Evolutionary conservation across 2,888 invertebrate genomes (phyloP).

Genomic region (Drosophila eohydei): DNA sequence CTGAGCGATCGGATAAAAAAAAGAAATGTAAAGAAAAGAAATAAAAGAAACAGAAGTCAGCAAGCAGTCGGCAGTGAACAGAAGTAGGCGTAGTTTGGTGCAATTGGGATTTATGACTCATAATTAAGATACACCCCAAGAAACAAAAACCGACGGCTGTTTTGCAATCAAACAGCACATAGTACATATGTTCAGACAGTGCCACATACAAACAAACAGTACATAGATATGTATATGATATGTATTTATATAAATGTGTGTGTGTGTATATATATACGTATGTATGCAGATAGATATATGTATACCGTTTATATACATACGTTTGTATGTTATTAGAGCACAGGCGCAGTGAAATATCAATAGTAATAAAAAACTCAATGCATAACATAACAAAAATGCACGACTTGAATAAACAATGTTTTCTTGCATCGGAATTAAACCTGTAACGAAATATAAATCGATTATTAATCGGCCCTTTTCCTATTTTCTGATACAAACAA

Average conservation of each 20-base stretch:
- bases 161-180: conserved; percentile 58
- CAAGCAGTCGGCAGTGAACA: conserved; percentile 18
- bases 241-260: conserved; percentile 27
- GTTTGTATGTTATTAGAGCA: conserved; percentile 57
- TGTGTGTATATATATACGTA: neutral
- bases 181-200: conserved; percentile 41
- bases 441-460: conserved; percentile 41
- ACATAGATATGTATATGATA: conserved; percentile 28
- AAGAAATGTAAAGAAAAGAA: conserved; percentile 39
- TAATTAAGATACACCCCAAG: conserved; percentile 68
- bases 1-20: conserved; percentile 64
- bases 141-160: conserved; percentile 60
- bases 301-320: conserved; percentile 28
- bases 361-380: conserved; percentile 46
- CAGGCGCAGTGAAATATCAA: conserved; percentile 63
- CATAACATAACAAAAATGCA: conserved; percentile 40
- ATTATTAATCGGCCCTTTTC: conserved; percentile 34
- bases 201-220: conserved; percentile 23
- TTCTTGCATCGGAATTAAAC: conserved; percentile 18
- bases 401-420: conserved; percentile 18
- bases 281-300: conserved; percentile 10
- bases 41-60: conserved; percentile 45
- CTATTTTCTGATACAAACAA: conserved; percentile 29
- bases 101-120: conserved; percentile 75
- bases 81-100: conserved; percentile 64